These are phyloP conservation scores for Anodontia alba DNA, from an alignment of 2,888 invertebrate genomes.

Conservation along the genomic window DNA sequence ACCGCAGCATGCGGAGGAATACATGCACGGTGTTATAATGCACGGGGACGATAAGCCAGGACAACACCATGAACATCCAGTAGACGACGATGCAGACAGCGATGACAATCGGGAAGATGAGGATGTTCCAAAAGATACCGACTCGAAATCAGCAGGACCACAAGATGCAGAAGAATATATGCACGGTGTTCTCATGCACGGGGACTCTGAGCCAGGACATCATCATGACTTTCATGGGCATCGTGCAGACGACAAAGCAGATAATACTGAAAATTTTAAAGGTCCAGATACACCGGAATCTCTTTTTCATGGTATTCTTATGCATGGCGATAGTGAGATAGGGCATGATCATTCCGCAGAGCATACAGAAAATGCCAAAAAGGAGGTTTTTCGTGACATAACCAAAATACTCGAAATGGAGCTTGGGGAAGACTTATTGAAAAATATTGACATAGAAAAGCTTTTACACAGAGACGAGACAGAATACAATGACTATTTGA, in stretches of 20 bases:
- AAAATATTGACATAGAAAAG: slow-evolving; percentile 53
- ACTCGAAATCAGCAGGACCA: slow-evolving; percentile 18
- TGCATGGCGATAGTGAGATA: slow-evolving; percentile 53
- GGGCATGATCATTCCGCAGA: slow-evolving; percentile 50
- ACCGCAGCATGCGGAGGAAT: slow-evolving; percentile 46
- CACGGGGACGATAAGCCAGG: slow-evolving; percentile 54
- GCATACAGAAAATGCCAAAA: slow-evolving; percentile 7
- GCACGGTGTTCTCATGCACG: slow-evolving; percentile 67
- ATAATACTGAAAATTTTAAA: neutral
- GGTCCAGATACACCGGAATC: slow-evolving; percentile 43
- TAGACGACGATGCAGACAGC: neutral
- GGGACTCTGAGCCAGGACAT: slow-evolving; percentile 45
- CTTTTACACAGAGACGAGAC: slow-evolving; percentile 54
- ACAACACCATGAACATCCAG: slow-evolving; percentile 30
- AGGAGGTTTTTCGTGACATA: slow-evolving; percentile 53
- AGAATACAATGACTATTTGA: slow-evolving; percentile 63
- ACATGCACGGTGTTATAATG: slow-evolving; percentile 64
- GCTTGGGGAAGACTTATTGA: slow-evolving; percentile 52
- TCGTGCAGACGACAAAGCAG: neutral
- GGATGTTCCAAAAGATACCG: slow-evolving; percentile 17
- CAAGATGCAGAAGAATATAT: slow-evolving; percentile 45
- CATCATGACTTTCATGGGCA: slow-evolving; percentile 39
- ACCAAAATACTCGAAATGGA: slow-evolving; percentile 44
- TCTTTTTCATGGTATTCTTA: slow-evolving; percentile 59
- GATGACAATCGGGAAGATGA: neutral